Percentiles rank a stretch among this genome's conserved stretches.
Evolutionary conservation across 2,888 invertebrate genomes (phyloP).

Genomic region (Ctena decussata): DNA sequence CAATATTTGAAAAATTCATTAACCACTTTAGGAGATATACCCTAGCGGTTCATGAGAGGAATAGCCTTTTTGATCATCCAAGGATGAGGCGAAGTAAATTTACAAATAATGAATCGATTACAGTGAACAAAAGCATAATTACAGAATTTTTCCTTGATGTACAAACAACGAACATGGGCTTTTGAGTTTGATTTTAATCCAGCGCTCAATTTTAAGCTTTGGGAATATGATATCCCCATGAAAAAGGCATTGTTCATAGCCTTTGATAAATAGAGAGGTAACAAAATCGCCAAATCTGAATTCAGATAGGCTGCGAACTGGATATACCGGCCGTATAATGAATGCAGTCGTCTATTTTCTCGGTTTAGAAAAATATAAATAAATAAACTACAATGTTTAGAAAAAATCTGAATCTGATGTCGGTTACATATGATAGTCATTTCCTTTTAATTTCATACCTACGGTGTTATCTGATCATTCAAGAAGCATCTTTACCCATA

Average conservation of each 20-base stretch:
- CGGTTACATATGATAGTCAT: too few species aligned
- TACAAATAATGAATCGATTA: slow-evolving; percentile 2
- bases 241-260: background rate
- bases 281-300: too few species aligned
- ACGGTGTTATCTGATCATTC: too few species aligned
- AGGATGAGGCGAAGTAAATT: background rate
- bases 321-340: too few species aligned
- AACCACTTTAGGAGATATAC: slow-evolving; percentile 4
- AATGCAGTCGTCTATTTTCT: too few species aligned
- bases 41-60: background rate
- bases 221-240: background rate
- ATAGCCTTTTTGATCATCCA: background rate
- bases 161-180: background rate
- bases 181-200: background rate
- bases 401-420: too few species aligned
- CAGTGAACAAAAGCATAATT: background rate
- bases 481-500: too few species aligned
- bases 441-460: too few species aligned
- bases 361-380: too few species aligned
- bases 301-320: too few species aligned
- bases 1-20: slow-evolving; percentile 13
- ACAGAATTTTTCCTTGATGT: background rate
- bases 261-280: background rate
- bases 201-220: background rate
- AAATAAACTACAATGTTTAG: too few species aligned